Conservation (phyloP, 2,113 vertebrate species). For the Brachypodius melanocephalos region DNA sequence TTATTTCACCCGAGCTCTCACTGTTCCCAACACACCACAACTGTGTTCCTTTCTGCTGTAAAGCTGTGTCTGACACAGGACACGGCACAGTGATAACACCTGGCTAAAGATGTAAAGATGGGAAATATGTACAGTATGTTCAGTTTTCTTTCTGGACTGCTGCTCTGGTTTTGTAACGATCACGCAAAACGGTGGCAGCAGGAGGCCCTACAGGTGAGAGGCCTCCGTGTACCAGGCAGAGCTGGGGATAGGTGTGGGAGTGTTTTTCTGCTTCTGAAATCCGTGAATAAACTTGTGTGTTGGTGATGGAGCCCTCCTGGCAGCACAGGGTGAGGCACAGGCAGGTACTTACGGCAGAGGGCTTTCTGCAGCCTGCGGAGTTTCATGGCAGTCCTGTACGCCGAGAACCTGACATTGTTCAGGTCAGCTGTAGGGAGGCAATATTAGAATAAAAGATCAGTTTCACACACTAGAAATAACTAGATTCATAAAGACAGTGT, state of each 20-base stretch:
- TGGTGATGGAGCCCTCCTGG: not conserved
- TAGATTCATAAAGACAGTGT: fast-evolving
- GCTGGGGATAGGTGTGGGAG: no score
- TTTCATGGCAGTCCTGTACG: constrained; percentile 98
- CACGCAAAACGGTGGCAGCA: fast-evolving
- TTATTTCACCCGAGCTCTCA: not conserved
- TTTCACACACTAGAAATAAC: not conserved
- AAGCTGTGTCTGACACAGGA: not conserved
- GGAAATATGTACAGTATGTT: not conserved
- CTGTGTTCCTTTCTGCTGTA: not conserved
- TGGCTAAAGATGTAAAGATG: not conserved
- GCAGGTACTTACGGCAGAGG: constrained; percentile 89
- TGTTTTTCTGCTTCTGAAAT: not conserved
- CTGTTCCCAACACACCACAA: not conserved
- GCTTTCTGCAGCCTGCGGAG: constrained; percentile 96
- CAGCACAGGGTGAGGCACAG: not conserved
- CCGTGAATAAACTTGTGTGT: not conserved
- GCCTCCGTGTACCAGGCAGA: not conserved
- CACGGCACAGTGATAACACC: not conserved
- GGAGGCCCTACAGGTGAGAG: not conserved
- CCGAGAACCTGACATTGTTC: constrained; percentile 98
- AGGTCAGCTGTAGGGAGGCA: constrained; percentile 81
- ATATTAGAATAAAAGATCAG: constrained; percentile 11
- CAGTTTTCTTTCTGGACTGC: not conserved
- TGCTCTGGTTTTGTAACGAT: not conserved